These are phyloP conservation scores for Cyrtodaria siliqua DNA, from an alignment of 2,888 invertebrate genomes.

Conservation along the genomic window DNA sequence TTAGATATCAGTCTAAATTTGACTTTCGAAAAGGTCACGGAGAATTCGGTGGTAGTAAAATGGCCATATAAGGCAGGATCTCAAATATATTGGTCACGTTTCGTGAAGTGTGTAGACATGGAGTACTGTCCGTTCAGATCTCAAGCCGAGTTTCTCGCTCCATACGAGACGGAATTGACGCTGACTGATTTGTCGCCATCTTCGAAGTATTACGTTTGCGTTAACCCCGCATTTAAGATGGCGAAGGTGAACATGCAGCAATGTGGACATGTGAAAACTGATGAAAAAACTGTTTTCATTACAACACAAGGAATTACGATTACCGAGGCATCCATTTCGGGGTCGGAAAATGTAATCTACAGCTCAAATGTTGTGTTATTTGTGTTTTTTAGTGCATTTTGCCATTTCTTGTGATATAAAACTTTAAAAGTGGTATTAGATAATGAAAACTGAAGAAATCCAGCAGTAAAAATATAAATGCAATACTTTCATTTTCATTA, in stretches of 20 bases:
- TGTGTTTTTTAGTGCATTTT: too few species aligned
- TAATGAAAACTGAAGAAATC: too few species aligned
- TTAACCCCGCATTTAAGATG: constrained; percentile 66
- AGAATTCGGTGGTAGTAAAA: constrained; percentile 45
- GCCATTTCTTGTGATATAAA: too few species aligned
- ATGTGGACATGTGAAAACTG: constrained; percentile 47
- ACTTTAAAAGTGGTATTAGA: too few species aligned
- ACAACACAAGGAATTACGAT: not conserved
- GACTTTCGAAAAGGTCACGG: constrained; percentile 48
- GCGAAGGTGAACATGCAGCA: constrained; percentile 56
- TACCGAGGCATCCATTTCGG: too few species aligned
- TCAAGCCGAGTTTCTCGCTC: constrained; percentile 64
- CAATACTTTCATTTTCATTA: too few species aligned
- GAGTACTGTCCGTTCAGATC: constrained; percentile 49
- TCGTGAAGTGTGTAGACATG: constrained; percentile 52
- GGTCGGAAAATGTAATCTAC: too few species aligned
- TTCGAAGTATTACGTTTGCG: constrained; percentile 69
- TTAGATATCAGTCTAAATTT: constrained; percentile 63
- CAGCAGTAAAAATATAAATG: too few species aligned
- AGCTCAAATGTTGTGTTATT: too few species aligned
- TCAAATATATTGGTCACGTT: constrained; percentile 71
- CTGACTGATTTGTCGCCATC: constrained; percentile 51
- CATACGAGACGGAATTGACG: constrained; percentile 48
- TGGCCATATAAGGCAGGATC: constrained; percentile 69
- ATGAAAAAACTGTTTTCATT: constrained; percentile 10